Evolutionary conservation across 2,888 invertebrate genomes (phyloP).

Genomic region (Eupeodes latifasciatus): DNA sequence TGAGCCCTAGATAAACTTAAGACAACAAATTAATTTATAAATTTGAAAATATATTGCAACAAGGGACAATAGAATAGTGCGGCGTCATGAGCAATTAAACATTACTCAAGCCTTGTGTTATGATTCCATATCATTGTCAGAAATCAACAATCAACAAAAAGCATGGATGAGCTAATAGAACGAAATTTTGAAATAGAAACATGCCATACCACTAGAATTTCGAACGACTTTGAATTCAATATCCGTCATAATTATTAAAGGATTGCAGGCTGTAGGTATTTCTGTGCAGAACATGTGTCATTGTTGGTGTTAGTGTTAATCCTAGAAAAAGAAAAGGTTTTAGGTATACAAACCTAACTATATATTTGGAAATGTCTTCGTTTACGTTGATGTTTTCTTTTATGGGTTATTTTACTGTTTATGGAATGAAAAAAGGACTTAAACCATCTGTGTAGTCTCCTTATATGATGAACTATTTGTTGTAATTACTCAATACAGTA

Average conservation of each 20-base stretch:
- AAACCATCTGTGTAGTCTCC: conserved; percentile 24
- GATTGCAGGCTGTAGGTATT: neutral
- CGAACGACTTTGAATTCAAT: neutral
- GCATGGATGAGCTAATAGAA: conserved; percentile 18
- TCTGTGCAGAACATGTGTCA: conserved; percentile 6
- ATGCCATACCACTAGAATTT: conserved; percentile 4
- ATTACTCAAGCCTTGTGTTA: conserved; percentile 36
- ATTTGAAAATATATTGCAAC: conserved; percentile 44
- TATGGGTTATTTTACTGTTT: conserved; percentile 40
- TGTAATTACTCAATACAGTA: conserved; percentile 40
- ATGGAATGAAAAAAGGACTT: conserved; percentile 56
- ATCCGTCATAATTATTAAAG: conserved; percentile 15
- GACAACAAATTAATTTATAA: conserved; percentile 26
- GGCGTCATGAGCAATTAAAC: conserved; percentile 40
- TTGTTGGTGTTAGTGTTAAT: conserved; percentile 22
- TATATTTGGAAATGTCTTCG: conserved; percentile 34
- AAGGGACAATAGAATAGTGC: conserved; percentile 19
- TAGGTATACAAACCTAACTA: neutral
- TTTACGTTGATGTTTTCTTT: conserved; percentile 35
- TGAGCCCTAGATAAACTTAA: conserved; percentile 5
- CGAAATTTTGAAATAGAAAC: conserved; percentile 12
- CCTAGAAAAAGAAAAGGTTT: conserved; percentile 36
- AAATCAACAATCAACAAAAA: conserved; percentile 4
- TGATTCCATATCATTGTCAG: conserved; percentile 43
- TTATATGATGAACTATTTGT: conserved; percentile 11